Base-by-base conservation (phyloP, 2,797 vertebrate species). In the Acanthis flammea region DNA sequence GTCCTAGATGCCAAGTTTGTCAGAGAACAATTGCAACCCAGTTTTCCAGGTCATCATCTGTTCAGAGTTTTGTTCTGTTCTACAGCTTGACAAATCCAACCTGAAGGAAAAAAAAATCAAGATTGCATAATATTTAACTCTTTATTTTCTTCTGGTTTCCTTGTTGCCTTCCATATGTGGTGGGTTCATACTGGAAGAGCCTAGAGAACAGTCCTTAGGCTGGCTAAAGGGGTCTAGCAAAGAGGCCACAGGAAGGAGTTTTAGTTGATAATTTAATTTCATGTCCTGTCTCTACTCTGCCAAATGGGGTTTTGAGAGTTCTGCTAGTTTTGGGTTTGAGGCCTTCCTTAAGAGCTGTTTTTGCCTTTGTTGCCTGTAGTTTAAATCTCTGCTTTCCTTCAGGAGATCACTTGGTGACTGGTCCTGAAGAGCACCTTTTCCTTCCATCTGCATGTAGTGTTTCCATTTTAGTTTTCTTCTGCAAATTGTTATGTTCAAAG, bases 1-100 rank as follows among this genome's bases (percentile, higher is more conserved):
- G 27, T 54, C 55, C 78, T 91, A 45, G 30, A 50, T 95, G 19
- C 51, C 44, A 65, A 57, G 60, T 89, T 85, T 89, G 42, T 75
- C 67, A 75, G 74, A 62, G 55, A 95, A 73, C 77, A 79, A 19
- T 85, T 91, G 90, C 70, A 92, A 7, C 67, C 63, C 61, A 50
- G 30, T 89, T 91, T 92, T 94, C 47, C 74, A 91, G 67, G 67
- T 89, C 63, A 75, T 81, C 71, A 62, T 82, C 84, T 94, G 58
- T 61, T 86, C 25, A 44, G 60, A 72, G 55, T 81, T 89, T 86
- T 78, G 27, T 81, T 67, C 58, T 65, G 14, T 62, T 87, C 58
- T 78, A 14, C n/a, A 51, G 47, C 31, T 28, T 66, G n/a, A 44
- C 47, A 89, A 70, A 79, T 68, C 19, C 60, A 87, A 58, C 62